Evolutionary conservation across 30 jellyfish, hydroid and myxozoan species (phyloP).

Genomic region (Aurelia aurita): DNA sequence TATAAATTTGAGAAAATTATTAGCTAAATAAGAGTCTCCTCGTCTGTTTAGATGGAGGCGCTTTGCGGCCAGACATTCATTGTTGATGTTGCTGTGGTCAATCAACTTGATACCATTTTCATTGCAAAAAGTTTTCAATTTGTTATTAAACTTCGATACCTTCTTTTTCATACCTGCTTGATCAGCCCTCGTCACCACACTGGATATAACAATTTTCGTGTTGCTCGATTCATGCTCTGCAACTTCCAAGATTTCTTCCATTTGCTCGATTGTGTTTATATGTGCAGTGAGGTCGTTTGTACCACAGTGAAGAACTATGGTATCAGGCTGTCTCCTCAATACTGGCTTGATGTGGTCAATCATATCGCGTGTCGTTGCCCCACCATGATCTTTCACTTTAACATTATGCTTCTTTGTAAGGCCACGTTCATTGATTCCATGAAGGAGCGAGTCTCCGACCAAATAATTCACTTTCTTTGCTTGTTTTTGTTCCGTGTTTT

Average conservation of each 20-base stretch:
- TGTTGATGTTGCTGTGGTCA: conserved; percentile 40
- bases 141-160: conserved; percentile 39
- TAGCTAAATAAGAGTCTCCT: conserved; percentile 35
- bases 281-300: conserved; percentile 7
- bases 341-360: conserved; percentile 41
- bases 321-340: conserved; percentile 42
- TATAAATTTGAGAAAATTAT: conserved; percentile 18
- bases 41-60: conserved; percentile 39
- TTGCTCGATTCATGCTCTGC: conserved; percentile 24
- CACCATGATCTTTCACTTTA: conserved; percentile 39
- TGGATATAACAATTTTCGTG: conserved; percentile 17
- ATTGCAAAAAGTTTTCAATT: conserved; percentile 18
- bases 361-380: conserved; percentile 42
- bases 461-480: conserved; percentile 18
- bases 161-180: conserved; percentile 39
- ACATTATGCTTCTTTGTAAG: conserved; percentile 30
- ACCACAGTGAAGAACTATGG: conserved; percentile 8
- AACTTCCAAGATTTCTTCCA: conserved; percentile 37
- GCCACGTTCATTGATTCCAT: conserved; percentile 56
- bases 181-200: conserved; percentile 42
- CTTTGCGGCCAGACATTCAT: conserved; percentile 25
- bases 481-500: conserved; percentile 16
- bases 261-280: conserved; percentile 18
- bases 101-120: conserved; percentile 18
- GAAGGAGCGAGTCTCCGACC: conserved; percentile 50